These are phyloP conservation scores for Drosophila gunungcola DNA, from an alignment of 1,140 invertebrate genomes.

Conservation along the genomic window DNA sequence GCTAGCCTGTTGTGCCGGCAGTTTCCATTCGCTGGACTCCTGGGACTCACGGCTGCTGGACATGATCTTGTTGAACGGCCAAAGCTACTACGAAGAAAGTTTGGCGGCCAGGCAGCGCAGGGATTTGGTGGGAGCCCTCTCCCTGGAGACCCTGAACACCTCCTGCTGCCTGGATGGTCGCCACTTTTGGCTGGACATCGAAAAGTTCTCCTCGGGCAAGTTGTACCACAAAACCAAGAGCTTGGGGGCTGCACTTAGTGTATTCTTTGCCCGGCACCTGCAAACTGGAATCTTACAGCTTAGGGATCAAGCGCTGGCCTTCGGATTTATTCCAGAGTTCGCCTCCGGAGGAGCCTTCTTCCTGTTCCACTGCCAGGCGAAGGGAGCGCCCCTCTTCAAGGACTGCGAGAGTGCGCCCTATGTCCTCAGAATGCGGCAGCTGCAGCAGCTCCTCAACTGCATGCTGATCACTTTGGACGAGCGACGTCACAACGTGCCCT, in stretches of 20 bases:
- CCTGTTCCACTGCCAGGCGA: conserved; percentile 87
- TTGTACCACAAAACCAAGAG: conserved; percentile 86
- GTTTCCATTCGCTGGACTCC: conserved; percentile 85
- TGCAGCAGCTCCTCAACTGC: conserved; percentile 86
- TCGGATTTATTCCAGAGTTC: conserved; percentile 84
- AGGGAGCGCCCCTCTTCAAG: conserved; percentile 86
- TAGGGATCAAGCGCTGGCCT: conserved; percentile 85
- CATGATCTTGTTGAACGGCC: conserved; percentile 85
- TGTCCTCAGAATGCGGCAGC: conserved; percentile 86
- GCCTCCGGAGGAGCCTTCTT: conserved; percentile 85
- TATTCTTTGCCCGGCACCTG: conserved; percentile 85
- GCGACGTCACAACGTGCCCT: conserved; percentile 19
- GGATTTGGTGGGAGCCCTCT: conserved; percentile 82
- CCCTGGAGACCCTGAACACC: conserved; percentile 83
- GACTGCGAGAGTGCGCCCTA: conserved; percentile 85
- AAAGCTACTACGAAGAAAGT: conserved; percentile 85
- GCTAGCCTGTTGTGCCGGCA: conserved; percentile 85
- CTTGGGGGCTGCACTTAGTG: conserved; percentile 85
- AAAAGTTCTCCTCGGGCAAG: conserved; percentile 86
- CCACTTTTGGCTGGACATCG: conserved; percentile 85
- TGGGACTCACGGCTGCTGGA: conserved; percentile 87
- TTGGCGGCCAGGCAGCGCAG: conserved; percentile 80
- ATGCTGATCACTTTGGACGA: conserved; percentile 85
- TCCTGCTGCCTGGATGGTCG: conserved; percentile 85
- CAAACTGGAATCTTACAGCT: conserved; percentile 85